Base-by-base conservation (phyloP, 35 echinoderm and acorn worm species). In the Stichopus chloronotus region DNA sequence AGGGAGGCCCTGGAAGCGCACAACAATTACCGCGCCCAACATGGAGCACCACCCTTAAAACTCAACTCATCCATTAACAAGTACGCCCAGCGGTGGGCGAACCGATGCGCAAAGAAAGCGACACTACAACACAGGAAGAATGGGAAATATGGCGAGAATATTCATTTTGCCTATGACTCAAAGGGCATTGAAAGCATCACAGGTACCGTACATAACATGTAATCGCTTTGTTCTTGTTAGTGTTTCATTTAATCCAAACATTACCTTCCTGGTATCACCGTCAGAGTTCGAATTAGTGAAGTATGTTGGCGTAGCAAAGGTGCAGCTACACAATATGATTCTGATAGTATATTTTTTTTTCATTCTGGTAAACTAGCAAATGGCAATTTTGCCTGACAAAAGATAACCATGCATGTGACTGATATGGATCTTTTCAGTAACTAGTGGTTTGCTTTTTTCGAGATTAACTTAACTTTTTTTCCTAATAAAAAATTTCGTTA, bases 121-220 rank as follows among this genome's bases (percentile, higher is more conserved):
- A 79, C 96, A n/a, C 92, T 96, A 22, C 81, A 96, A 55, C 97
- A 96, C 79, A 91, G 97, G 84, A 69, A 83, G 43, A 94, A 96
- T 43, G 90, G 94, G 79, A 96, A 99, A 83, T 99, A 99, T 61
- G 97, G 97, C 21, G 97, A 99, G 83, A 96, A 96, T 60, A 99
- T 99, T 53, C 92, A 96, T 63, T 96, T 86, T 72, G 94, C 91
- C 16, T 89, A 71, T 52, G 95, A 98, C 57, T 98, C 97, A n/a
- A 72, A 53, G 58, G 96, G 96, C 5, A 83, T 98, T 43, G 92
- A 98, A 3, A 78, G 65, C 14, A 91, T 98, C 19, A 96, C 93
- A 87, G 97, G 97, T 96, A 91, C 87, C 7, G 81, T 84, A n/a
- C 24, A n/a, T 76, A n/a, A 7, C 63, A 16, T 17, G 56, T 24